Conservation (phyloP, 1,140 invertebrate species). For the Mactra quadrangularis region DNA sequence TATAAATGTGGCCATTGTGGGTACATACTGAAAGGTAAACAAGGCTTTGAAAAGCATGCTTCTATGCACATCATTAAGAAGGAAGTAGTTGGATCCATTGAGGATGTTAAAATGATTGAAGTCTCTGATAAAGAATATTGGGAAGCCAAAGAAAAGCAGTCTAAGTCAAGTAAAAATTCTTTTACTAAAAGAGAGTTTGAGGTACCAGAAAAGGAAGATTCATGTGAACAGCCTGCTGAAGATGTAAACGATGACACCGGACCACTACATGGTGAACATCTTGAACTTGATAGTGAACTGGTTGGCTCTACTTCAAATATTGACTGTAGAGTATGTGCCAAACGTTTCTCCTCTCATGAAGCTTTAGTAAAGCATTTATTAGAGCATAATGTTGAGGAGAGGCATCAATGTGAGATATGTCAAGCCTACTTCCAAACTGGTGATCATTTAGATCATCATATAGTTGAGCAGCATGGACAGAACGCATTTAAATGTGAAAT, state of each 20-base stretch:
- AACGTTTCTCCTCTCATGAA: slow-evolving; percentile 8
- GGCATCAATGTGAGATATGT: slow-evolving; percentile 19
- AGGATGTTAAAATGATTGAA: slow-evolving; percentile 4
- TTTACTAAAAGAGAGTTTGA: background rate
- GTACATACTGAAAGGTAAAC: slow-evolving; percentile 3
- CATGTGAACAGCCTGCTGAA: background rate
- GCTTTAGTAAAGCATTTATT: slow-evolving; percentile 20
- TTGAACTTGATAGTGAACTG: slow-evolving; percentile 3
- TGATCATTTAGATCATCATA: slow-evolving; percentile 25
- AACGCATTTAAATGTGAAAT: background rate
- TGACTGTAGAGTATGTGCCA: slow-evolving; percentile 35
- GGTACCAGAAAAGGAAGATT: background rate
- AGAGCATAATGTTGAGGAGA: slow-evolving; percentile 2
- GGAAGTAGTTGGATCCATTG: slow-evolving; percentile 1
- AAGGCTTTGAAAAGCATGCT: slow-evolving; percentile 45
- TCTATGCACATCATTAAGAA: slow-evolving; percentile 26
- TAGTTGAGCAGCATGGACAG: background rate
- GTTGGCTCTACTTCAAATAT: slow-evolving; percentile 8
- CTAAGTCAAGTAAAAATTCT: background rate
- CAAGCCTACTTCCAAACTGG: background rate
- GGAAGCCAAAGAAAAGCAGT: background rate
- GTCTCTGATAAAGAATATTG: slow-evolving; percentile 8
- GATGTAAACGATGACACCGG: slow-evolving; percentile 21
- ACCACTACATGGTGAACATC: background rate
- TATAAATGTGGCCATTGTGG: slow-evolving; percentile 17